Evolutionary conservation across 2,797 vertebrate species (phyloP).

Genomic region (Cephalopachus bancanus): DNA sequence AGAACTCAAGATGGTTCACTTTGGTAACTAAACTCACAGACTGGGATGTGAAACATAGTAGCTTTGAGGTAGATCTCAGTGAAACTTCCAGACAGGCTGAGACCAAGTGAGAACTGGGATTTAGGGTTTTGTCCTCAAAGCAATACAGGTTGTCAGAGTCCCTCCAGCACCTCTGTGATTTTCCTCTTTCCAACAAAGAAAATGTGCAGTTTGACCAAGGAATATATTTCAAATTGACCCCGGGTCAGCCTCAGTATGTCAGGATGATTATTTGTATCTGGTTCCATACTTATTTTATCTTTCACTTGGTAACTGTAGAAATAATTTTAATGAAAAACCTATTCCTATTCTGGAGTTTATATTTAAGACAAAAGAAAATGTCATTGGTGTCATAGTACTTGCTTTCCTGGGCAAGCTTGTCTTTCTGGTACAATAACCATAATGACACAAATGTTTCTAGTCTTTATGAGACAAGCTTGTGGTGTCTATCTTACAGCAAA

Average conservation of each 20-base stretch:
- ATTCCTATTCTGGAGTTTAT: not conserved
- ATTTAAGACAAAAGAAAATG: not conserved
- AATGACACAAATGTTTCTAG: fast-evolving
- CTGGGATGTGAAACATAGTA: not conserved
- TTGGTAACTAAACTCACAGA: not conserved
- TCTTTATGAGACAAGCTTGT: fast-evolving
- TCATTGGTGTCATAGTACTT: not conserved
- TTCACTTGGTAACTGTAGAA: not conserved
- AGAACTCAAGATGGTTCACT: not conserved
- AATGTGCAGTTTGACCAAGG: not conserved
- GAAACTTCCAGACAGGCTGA: not conserved
- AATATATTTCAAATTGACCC: not conserved
- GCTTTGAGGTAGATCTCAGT: not conserved
- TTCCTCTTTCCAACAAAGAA: not conserved
- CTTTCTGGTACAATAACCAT: fast-evolving
- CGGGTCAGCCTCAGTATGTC: not conserved
- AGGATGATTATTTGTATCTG: not conserved
- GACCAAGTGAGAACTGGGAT: not conserved
- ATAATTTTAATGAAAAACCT: not conserved
- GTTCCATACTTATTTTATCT: not conserved
- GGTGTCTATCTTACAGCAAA: not conserved
- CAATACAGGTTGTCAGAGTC: not conserved
- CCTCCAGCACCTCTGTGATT: not conserved
- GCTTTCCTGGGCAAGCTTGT: not conserved
- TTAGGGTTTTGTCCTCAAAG: not conserved